These are phyloP conservation scores for Paracyclopina nana DNA, from an alignment of 1,140 invertebrate genomes.

Conservation along the genomic window DNA sequence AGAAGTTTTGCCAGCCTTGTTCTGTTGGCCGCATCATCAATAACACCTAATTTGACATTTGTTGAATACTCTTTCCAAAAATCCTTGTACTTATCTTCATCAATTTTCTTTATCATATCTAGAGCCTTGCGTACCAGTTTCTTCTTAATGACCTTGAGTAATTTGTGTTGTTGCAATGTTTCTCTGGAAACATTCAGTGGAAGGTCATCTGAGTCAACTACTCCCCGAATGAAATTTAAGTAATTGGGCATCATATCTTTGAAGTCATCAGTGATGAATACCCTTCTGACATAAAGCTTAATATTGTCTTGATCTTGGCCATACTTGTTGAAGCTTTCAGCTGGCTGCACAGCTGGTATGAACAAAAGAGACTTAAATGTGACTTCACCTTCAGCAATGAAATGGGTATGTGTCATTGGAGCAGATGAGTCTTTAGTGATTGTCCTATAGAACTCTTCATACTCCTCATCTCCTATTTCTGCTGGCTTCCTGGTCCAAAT, in stretches of 20 bases:
- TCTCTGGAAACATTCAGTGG: slow-evolving; percentile 96
- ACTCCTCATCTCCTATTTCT: slow-evolving; percentile 70
- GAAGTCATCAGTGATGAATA: slow-evolving; percentile 99
- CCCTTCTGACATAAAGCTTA: slow-evolving; percentile 84
- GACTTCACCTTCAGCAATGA: slow-evolving; percentile 94
- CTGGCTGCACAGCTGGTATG: slow-evolving; percentile 57
- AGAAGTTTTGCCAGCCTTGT: slow-evolving; percentile 84
- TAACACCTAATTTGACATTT: slow-evolving; percentile 83
- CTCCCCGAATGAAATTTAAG: slow-evolving; percentile 75
- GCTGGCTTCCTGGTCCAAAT: slow-evolving; percentile 69
- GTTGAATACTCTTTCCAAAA: slow-evolving; percentile 99
- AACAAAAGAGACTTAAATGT: slow-evolving; percentile 91
- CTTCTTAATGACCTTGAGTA: slow-evolving; percentile 97
- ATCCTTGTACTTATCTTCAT: slow-evolving; percentile 66
- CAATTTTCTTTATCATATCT: slow-evolving; percentile 95
- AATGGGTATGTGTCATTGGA: slow-evolving; percentile 72
- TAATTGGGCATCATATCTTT: slow-evolving; percentile 99
- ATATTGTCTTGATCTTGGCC: slow-evolving; percentile 86
- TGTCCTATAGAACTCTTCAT: slow-evolving; percentile 80
- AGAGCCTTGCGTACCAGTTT: slow-evolving; percentile 90
- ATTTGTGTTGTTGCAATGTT: slow-evolving; percentile 87
- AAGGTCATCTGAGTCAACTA: slow-evolving; percentile 98
- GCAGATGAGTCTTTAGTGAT: slow-evolving; percentile 75
- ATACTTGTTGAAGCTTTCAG: slow-evolving; percentile 86
- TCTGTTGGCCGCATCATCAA: slow-evolving; percentile 92